Base-by-base conservation (phyloP, 2,888 invertebrate species). In the Pseudococcus jackbeardsleyi region DNA sequence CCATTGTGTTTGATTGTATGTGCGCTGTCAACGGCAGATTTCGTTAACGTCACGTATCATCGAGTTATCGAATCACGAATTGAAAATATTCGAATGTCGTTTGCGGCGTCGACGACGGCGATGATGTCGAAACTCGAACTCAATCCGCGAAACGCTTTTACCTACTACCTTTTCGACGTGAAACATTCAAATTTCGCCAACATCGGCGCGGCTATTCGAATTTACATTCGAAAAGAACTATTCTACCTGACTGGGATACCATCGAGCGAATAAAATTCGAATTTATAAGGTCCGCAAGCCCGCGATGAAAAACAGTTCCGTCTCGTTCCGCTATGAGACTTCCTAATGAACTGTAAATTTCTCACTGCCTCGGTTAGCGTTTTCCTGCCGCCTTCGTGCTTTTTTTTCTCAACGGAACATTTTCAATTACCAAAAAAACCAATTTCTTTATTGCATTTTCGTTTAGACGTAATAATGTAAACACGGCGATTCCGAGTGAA, bases 31-130 rank as follows among this genome's bases (percentile, higher is more conserved):
- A 77, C 42, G 15, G n/a, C 77, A 77, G 77, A 77, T 77, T 77
- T 77, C n/a, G 77, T 26, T n/a, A 77, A 77, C 77, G 77, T 77
- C 77, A 77, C 77, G 77, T 77, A 77, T 77, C 77, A 77, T 77
- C 77, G 77, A 77, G 77, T 77, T 77, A 77, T 77, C 77, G 77
- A 77, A 77, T 77, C 77, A 77, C 77, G 77, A 77, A 77, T 77
- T 33, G 77, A 77, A 26, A 77, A 77, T 77, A 77, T 42, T 77
- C 77, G 77, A 77, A 42, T 42, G 42, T 77, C 39, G 77, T 77
- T 72, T 72, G 72, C 15, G 72, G 72, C 48, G 26, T 33, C 11
- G 64, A 6, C 15, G n/a, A 19, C 64, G 64, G n/a, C 9, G n/a
- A 19, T 19, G 64, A 5, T 26, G 68, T 11, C 77, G 77, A 77